phyloP scores from a whole-genome alignment of 2,797 vertebrate genomes.

The Mallotus villosus region DNA sequence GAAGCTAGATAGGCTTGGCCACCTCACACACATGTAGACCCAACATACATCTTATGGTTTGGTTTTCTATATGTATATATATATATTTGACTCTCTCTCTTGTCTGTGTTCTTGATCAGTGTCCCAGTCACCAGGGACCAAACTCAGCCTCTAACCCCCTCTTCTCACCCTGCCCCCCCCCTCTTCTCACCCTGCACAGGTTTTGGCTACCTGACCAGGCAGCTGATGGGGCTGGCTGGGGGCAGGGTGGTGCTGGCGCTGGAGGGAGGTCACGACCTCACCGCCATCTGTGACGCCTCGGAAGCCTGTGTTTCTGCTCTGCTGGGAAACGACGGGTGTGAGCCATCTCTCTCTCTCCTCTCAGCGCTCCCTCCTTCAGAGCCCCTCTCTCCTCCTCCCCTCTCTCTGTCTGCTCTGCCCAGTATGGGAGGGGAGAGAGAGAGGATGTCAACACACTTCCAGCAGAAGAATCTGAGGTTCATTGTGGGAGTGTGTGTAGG shows the following conservation, averaged over 20 bases:
- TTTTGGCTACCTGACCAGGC: conserved; percentile 96
- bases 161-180: conserved; percentile 23
- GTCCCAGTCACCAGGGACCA: conserved; percentile 40
- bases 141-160: conserved; percentile 27
- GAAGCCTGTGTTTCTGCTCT: conserved; percentile 96
- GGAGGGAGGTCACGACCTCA: conserved; percentile 97
- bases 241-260: conserved; percentile 91
- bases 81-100: conserved; percentile 43
- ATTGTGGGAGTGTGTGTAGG: conserved; percentile 64
- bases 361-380: neutral
- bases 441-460: conserved; percentile 37
- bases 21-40: conserved; percentile 59
- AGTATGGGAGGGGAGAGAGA: conserved; percentile 31
- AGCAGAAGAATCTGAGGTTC: conserved; percentile 57
- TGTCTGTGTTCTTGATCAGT: conserved; percentile 38
- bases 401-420: conserved; percentile 11
- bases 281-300: conserved; percentile 95
- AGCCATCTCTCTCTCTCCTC: conserved; percentile 2
- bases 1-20: conserved; percentile 45
- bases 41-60: neutral
- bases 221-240: conserved; percentile 95
- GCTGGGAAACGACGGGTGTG: conserved; percentile 91
- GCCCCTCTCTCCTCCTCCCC: neutral
- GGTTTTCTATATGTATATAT: too few species aligned
- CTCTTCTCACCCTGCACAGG: conserved; percentile 68